These are phyloP conservation scores for Peromyscus leucopus DNA, from an alignment of 2,113 vertebrate genomes.

Conservation along the genomic window DNA sequence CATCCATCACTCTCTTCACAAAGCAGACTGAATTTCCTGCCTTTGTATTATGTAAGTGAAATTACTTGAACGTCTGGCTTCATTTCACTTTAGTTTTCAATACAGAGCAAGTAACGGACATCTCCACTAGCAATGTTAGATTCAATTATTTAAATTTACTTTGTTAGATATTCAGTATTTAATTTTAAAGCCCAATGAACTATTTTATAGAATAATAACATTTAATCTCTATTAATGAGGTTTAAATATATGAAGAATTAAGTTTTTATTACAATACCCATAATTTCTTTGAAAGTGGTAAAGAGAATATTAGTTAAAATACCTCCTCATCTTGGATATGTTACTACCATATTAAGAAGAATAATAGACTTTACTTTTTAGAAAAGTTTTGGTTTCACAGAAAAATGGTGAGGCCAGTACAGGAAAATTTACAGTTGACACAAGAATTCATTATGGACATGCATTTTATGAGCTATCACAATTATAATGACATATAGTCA, in stretches of 20 bases:
- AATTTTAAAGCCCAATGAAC: constrained; percentile 61
- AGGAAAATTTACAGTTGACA: neutral
- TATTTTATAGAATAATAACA: constrained; percentile 67
- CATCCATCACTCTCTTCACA: neutral
- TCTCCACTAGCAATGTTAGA: constrained; percentile 23
- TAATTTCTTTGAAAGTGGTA: constrained; percentile 50
- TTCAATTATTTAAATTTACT: constrained; percentile 73
- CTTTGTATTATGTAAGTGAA: constrained; percentile 51
- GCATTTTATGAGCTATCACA: neutral
- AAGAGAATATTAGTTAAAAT: constrained; percentile 62
- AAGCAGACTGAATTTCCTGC: neutral
- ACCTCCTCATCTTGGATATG: neutral
- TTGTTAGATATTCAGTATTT: constrained; percentile 62
- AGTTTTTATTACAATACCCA: constrained; percentile 37
- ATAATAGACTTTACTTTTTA: constrained; percentile 34
- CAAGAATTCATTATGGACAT: neutral
- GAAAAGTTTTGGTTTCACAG: constrained; percentile 19
- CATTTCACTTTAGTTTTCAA: constrained; percentile 62
- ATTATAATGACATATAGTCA: neutral
- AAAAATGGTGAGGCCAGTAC: neutral
- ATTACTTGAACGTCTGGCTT: constrained; percentile 41
- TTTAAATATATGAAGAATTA: constrained; percentile 65
- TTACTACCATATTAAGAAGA: neutral
- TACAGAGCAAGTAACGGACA: constrained; percentile 27
- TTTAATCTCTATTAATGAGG: constrained; percentile 70